Percentiles rank a stretch among this genome's conserved stretches.
These are phyloP conservation scores for Orientallactaga sibirica DNA, from an alignment of 2,797 vertebrate genomes.

Conservation along the genomic window DNA sequence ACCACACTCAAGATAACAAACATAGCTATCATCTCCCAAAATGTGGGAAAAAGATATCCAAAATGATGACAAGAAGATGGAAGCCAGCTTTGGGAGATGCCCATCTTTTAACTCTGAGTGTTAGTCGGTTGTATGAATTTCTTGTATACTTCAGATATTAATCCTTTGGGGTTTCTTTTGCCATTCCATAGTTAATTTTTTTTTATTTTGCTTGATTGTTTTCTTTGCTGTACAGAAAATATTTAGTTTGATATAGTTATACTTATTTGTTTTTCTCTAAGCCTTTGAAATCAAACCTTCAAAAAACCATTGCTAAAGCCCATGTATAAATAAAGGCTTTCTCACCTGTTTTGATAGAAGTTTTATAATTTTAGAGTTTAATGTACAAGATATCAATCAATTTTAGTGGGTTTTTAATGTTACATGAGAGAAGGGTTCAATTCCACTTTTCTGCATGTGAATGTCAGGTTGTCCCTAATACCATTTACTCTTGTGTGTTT, in stretches of 20 bases:
- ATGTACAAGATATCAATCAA: background rate
- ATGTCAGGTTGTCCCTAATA: background rate
- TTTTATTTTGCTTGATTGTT: background rate
- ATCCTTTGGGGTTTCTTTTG: background rate
- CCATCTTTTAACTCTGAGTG: background rate
- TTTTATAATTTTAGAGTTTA: background rate
- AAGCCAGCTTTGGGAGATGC: no score
- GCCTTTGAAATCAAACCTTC: background rate
- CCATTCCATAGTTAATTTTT: background rate
- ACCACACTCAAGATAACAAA: no score
- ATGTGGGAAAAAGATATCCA: no score
- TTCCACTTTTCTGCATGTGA: background rate
- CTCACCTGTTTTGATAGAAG: background rate
- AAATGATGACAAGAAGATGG: no score
- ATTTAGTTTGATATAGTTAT: background rate
- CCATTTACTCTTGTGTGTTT: background rate
- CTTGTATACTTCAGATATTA: background rate
- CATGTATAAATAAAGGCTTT: background rate
- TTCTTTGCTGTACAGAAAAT: background rate
- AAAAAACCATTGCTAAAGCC: background rate
- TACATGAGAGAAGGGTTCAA: background rate
- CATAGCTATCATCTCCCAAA: no score
- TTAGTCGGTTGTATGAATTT: background rate
- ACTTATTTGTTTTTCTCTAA: background rate
- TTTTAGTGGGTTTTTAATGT: background rate